Percentiles rank a stretch among this genome's conserved stretches.
These are phyloP conservation scores for Orchesellides sinensis DNA, from an alignment of 2,888 invertebrate species.

Conservation along the genomic window DNA sequence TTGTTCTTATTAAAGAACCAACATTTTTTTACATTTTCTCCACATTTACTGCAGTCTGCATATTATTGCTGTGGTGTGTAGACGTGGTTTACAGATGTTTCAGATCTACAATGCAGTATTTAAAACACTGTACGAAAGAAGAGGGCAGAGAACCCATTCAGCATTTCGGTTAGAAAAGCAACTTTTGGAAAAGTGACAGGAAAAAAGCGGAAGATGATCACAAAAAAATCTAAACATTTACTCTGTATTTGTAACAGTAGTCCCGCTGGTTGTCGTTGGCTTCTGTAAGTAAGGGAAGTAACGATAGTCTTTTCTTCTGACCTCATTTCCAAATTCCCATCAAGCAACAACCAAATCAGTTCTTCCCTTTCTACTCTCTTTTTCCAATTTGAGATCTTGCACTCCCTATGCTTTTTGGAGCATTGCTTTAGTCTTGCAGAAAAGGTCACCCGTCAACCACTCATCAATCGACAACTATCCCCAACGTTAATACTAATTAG, in stretches of 20 bases:
- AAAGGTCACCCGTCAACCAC: constrained; percentile 55
- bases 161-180: constrained; percentile 28
- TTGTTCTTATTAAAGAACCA: no score
- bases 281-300: background rate
- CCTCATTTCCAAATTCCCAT: constrained; percentile 36
- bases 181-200: constrained; percentile 61
- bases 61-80: background rate
- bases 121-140: background rate
- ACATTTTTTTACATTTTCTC: background rate
- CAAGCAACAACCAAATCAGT: constrained; percentile 38
- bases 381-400: constrained; percentile 1
- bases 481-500: constrained; percentile 57
- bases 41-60: background rate
- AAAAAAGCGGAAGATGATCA: constrained; percentile 46
- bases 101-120: background rate
- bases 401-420: no score
- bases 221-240: constrained; percentile 7
- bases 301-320: constrained; percentile 8
- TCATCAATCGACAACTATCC: constrained; percentile 37
- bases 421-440: no score
- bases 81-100: background rate
- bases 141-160: constrained; percentile 62
- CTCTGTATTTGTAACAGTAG: no score
- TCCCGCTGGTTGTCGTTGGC: background rate
- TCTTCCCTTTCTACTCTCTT: constrained; percentile 33